Evolutionary conservation across 2,797 vertebrate species (phyloP).

Genomic region (Periparus ater): DNA sequence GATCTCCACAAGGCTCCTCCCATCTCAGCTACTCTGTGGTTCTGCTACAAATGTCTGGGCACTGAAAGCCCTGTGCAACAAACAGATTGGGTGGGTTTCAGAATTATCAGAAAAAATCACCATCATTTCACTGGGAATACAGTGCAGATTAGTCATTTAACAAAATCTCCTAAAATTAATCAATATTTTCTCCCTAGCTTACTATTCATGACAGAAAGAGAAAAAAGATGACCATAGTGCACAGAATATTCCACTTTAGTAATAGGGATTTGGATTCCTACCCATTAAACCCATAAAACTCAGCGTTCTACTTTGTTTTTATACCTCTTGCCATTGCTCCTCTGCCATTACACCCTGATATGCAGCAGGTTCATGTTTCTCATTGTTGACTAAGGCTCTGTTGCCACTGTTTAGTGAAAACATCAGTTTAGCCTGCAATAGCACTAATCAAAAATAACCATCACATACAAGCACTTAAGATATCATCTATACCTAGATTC

Average conservation of each 20-base stretch:
- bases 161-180: neutral
- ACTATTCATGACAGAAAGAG: neutral
- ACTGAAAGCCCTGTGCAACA: neutral
- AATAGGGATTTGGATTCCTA: neutral
- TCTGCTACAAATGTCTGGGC: neutral
- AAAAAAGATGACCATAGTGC: neutral
- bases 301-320: neutral
- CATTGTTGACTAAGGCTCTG: neutral
- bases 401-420: neutral
- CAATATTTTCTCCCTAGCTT: neutral
- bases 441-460: neutral
- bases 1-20: neutral
- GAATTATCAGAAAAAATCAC: neutral
- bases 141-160: neutral
- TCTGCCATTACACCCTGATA: neutral
- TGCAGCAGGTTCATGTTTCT: neutral
- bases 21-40: neutral
- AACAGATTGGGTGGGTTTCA: neutral
- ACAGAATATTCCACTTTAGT: neutral
- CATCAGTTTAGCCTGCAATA: neutral
- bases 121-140: neutral
- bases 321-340: neutral
- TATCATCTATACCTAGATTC: neutral
- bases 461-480: neutral
- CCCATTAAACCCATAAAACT: neutral